Conservation (phyloP, 2,113 vertebrate species). For the Siniperca knerii region DNA sequence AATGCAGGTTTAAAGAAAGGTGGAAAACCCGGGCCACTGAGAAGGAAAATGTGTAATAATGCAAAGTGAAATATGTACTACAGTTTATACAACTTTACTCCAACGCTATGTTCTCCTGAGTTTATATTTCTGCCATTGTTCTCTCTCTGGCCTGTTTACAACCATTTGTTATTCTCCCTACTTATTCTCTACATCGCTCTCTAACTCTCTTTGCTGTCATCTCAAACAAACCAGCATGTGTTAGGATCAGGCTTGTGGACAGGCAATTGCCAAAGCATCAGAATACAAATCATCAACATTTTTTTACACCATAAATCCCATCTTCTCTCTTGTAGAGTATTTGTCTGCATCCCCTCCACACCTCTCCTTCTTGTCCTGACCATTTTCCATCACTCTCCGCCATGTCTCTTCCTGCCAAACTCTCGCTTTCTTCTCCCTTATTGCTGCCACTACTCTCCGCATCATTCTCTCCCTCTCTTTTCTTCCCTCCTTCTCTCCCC, state of each 20-base stretch:
- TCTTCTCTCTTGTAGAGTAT: slow-evolving; percentile 34
- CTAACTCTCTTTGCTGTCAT: slow-evolving; percentile 36
- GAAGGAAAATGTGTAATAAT: slow-evolving; percentile 5
- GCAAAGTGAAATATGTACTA: slow-evolving; percentile 8
- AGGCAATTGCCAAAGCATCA: slow-evolving; percentile 53
- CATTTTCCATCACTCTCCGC: slow-evolving; percentile 50
- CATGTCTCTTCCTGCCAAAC: slow-evolving; percentile 42
- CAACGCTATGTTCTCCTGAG: slow-evolving; percentile 1
- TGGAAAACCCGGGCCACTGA: background rate
- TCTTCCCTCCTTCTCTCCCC: background rate
- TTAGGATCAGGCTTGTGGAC: slow-evolving; percentile 39
- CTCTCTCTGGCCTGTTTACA: slow-evolving; percentile 31
- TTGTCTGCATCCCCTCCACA: slow-evolving; percentile 46
- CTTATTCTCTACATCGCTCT: slow-evolving; percentile 37
- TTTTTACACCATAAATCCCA: slow-evolving; percentile 46
- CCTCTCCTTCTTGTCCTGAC: slow-evolving; percentile 44
- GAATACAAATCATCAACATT: slow-evolving; percentile 67
- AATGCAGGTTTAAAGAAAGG: background rate
- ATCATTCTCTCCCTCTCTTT: slow-evolving; percentile 2
- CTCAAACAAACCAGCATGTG: slow-evolving; percentile 60
- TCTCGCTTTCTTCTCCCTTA: slow-evolving; percentile 41
- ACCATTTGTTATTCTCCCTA: slow-evolving; percentile 34
- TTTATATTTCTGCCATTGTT: slow-evolving; percentile 34
- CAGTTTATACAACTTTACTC: slow-evolving; percentile 9
- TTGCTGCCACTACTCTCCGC: slow-evolving; percentile 24